Evolutionary conservation across 2,113 vertebrate genomes (phyloP).

Genomic region (Ailurus styani): DNA sequence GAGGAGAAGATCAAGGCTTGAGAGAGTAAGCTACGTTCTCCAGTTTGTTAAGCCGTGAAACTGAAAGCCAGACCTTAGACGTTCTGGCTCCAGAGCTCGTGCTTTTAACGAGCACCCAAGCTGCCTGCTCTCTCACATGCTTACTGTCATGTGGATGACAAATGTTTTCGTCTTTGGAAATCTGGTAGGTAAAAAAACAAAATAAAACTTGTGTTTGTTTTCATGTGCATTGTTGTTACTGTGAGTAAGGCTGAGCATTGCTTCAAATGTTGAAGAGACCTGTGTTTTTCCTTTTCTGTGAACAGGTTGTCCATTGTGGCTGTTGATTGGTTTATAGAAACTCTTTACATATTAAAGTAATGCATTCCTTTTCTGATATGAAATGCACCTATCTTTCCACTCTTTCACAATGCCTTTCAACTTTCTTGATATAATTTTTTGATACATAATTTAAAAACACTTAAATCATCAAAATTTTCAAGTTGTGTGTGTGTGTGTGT

Average conservation of each 20-base stretch:
- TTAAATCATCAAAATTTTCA: neutral
- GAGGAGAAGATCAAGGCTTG: neutral
- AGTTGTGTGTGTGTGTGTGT: neutral
- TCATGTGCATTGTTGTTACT: neutral
- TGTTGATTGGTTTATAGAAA: neutral
- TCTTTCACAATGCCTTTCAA: neutral
- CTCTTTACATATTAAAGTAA: neutral
- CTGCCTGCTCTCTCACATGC: too few species aligned
- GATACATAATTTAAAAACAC: neutral
- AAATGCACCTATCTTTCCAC: neutral
- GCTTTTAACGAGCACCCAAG: accelerated
- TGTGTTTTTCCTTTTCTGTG: neutral
- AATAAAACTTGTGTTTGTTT: neutral
- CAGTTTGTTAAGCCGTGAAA: neutral
- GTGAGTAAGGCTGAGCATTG: neutral
- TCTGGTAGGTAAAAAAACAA: neutral
- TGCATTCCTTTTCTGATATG: neutral
- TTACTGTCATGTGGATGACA: neutral
- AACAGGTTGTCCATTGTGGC: neutral
- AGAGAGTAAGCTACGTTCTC: neutral
- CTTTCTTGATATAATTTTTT: neutral
- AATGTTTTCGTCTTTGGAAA: neutral
- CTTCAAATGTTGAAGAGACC: neutral
- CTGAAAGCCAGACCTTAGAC: too few species aligned
- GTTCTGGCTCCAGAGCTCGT: accelerated